phyloP scores from a whole-genome alignment of 2,888 invertebrate species.

The Apotomis capreana region DNA sequence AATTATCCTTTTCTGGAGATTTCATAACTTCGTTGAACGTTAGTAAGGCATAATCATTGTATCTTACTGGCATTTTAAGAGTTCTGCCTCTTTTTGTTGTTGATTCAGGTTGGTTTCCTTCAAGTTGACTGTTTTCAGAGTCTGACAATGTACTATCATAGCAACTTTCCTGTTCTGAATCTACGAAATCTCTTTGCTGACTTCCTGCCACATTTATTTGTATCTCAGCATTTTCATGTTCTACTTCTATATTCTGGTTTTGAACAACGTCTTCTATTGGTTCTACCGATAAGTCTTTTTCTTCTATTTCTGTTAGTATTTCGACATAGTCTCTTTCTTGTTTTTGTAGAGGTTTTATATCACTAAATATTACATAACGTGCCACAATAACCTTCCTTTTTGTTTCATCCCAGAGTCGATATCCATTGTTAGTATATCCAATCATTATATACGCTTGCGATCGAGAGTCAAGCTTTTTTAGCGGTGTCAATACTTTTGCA shows the following conservation, averaged over 20 bases:
- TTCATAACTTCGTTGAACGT: slow-evolving; percentile 5
- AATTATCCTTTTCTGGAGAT: neutral
- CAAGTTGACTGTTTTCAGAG: neutral
- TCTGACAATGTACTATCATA: neutral
- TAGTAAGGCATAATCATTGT: neutral
- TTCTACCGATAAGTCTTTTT: neutral
- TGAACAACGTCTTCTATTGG: neutral
- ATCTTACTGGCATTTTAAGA: neutral
- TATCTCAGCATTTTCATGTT: neutral
- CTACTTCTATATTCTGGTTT: neutral
- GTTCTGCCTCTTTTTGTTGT: neutral
- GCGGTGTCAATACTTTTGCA: neutral
- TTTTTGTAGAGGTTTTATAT: neutral
- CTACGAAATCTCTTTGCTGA: neutral
- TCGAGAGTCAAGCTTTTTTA: slow-evolving; percentile 1
- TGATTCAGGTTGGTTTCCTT: neutral
- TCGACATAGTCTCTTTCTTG: neutral
- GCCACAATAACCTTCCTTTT: slow-evolving; percentile 4
- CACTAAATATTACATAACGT: slow-evolving; percentile 3
- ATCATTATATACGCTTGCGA: neutral
- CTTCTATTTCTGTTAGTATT: neutral
- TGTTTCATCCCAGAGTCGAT: slow-evolving; percentile 1
- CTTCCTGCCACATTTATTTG: neutral
- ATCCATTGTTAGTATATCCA: slow-evolving; percentile 6
- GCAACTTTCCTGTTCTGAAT: neutral